These are phyloP conservation scores for Brachionus calyciflorus DNA, from an alignment of 1,140 invertebrate genomes.

Conservation along the genomic window DNA sequence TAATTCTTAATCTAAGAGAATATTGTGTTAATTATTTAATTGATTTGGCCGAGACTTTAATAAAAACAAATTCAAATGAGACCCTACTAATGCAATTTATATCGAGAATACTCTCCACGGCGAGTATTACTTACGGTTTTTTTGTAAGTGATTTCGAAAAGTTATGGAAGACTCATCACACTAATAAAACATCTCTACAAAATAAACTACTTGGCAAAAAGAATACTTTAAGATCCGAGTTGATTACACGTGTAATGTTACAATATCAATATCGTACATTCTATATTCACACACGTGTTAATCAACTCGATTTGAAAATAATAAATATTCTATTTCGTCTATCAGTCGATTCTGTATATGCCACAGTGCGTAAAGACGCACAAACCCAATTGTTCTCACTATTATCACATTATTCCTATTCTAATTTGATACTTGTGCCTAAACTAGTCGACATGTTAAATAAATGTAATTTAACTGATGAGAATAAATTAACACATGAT, in stretches of 20 bases:
- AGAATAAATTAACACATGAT: slow-evolving; percentile 62
- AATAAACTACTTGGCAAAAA: slow-evolving; percentile 41
- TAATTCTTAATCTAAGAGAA: slow-evolving; percentile 12
- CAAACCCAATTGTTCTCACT: slow-evolving; percentile 66
- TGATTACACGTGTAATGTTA: slow-evolving; percentile 23
- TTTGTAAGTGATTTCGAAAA: slow-evolving; percentile 43
- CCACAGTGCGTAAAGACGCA: slow-evolving; percentile 66
- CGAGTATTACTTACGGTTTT: slow-evolving; percentile 38
- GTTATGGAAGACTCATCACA: slow-evolving; percentile 33
- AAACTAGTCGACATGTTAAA: slow-evolving; percentile 65
- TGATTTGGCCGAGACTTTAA: neutral
- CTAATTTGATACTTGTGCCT: slow-evolving; percentile 65
- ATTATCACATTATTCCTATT: slow-evolving; percentile 65
- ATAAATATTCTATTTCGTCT: slow-evolving; percentile 65
- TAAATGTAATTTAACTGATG: slow-evolving; percentile 64
- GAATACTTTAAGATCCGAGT: slow-evolving; percentile 19
- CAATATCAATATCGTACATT: slow-evolving; percentile 44
- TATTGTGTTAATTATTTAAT: neutral
- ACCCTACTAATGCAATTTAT: neutral
- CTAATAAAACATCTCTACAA: slow-evolving; percentile 3
- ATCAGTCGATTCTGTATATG: slow-evolving; percentile 49
- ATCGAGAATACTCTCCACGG: neutral
- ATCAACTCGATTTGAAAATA: slow-evolving; percentile 68
- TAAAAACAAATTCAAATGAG: neutral
- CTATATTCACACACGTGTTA: slow-evolving; percentile 55